Evolutionary conservation across 2,113 vertebrate genomes (phyloP).

Genomic region (Sitta europaea): DNA sequence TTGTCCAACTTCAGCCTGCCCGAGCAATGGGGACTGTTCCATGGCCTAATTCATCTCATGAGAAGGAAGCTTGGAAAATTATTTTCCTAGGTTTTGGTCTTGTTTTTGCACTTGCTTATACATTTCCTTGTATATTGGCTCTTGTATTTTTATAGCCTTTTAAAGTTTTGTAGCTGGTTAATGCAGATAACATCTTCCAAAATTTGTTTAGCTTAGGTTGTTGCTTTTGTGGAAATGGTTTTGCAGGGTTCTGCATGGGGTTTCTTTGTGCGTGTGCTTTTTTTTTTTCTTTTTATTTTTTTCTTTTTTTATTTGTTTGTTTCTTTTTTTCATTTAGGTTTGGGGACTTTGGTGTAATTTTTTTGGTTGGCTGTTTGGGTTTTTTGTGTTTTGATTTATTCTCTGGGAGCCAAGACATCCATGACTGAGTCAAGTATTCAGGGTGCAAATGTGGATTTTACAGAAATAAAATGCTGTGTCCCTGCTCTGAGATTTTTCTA

Average conservation of each 20-base stretch:
- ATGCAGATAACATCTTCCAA: background rate
- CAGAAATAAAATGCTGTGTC: background rate
- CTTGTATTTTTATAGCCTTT: background rate
- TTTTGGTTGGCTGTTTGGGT: background rate
- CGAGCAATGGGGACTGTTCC: background rate
- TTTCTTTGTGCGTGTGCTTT: background rate
- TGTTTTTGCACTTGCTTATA: background rate
- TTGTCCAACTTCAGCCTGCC: background rate
- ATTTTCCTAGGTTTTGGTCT: slow-evolving; percentile 4
- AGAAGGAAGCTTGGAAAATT: background rate
- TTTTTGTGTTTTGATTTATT: background rate
- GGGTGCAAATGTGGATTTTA: background rate
- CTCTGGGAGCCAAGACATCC: background rate
- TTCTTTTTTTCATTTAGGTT: background rate
- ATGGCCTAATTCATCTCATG: background rate
- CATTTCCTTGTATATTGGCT: background rate
- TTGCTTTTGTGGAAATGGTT: background rate
- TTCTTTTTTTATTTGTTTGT: too few relatives aligned
- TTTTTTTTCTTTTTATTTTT: background rate
- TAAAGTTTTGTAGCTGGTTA: background rate
- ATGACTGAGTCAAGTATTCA: background rate
- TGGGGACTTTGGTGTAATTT: background rate
- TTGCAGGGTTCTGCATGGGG: background rate
- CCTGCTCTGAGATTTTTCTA: background rate
- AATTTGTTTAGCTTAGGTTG: background rate